Evolutionary conservation across 2,888 invertebrate species (phyloP).

Genomic region (Ochropleura plecta): DNA sequence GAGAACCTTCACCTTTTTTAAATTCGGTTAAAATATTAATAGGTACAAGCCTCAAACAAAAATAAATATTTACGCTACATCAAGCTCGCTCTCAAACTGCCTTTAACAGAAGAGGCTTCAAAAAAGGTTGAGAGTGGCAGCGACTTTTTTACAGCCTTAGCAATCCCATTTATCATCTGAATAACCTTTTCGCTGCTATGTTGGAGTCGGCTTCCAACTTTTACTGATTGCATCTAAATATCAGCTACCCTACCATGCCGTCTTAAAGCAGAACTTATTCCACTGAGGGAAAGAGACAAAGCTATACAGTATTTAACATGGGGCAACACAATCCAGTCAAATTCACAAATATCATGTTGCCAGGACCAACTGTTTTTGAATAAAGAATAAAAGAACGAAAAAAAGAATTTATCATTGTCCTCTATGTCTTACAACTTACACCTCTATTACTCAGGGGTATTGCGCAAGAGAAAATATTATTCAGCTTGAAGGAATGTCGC

Average conservation of each 20-base stretch:
- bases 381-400: background rate
- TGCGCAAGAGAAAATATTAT: constrained; percentile 71
- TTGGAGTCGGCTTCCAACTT: no score
- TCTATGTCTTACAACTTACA: constrained; percentile 6
- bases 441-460: constrained; percentile 46
- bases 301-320: no score
- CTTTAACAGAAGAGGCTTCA: accelerated
- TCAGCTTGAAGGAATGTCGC: constrained; percentile 70
- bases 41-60: no score
- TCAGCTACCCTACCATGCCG: background rate
- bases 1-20: no score
- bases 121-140: background rate
- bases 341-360: background rate
- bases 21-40: no score
- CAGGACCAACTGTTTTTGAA: background rate
- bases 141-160: background rate
- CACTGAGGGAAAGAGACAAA: no score
- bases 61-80: background rate
- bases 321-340: no score
- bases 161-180: background rate
- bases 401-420: background rate
- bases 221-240: no score
- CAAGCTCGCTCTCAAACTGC: background rate
- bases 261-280: no score
- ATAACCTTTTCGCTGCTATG: background rate